A percentile compares a stretch with the other conserved stretches of the same genome.
Evolutionary conservation across 1,140 invertebrate species (phyloP).

Genomic region (Papilio polytes): DNA sequence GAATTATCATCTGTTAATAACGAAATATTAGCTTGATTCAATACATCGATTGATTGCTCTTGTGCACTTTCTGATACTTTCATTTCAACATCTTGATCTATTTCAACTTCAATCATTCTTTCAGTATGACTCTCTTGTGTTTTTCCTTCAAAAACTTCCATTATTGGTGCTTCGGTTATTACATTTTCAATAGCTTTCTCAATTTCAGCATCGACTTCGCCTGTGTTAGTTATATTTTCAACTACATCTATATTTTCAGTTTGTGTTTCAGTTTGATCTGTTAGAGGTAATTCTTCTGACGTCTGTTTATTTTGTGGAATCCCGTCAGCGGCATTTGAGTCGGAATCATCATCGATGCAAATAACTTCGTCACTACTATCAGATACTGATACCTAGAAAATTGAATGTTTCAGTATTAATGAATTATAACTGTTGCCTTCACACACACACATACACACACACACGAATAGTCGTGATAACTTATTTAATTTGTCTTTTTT

Average conservation of each 20-base stretch:
- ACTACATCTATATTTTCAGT: constrained; percentile 38
- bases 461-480: too few species aligned
- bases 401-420: neutral
- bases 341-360: constrained; percentile 63
- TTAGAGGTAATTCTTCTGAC: constrained; percentile 18
- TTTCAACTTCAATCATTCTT: constrained; percentile 34
- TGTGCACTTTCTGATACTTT: constrained; percentile 11
- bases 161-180: neutral
- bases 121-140: constrained; percentile 28
- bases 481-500: too few species aligned
- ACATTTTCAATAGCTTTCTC: neutral
- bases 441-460: too few species aligned
- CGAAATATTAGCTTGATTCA: constrained; percentile 62
- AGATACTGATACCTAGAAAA: constrained; percentile 47
- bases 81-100: constrained; percentile 13
- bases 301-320: constrained; percentile 53
- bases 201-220: neutral
- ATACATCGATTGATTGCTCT: constrained; percentile 51
- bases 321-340: constrained; percentile 49
- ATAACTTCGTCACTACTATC: constrained; percentile 62
- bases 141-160: neutral
- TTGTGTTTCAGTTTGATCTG: constrained; percentile 39
- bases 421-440: neutral
- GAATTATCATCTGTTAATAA: constrained; percentile 71
- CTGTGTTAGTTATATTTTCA: constrained; percentile 12